phyloP scores from a whole-genome alignment of 2,888 invertebrate genomes.

The Mystacides longicornis region DNA sequence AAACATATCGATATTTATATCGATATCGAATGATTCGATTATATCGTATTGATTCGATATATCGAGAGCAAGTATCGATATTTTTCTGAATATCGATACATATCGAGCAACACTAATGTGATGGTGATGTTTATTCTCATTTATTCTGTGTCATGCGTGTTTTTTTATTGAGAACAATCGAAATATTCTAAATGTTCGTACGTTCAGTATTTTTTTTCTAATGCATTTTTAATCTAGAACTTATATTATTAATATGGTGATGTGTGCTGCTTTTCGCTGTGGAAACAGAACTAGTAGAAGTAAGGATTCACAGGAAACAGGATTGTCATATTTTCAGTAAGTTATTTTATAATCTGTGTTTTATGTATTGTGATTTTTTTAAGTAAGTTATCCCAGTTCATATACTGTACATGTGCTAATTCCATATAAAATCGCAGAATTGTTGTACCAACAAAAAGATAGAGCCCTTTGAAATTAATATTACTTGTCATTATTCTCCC shows the following conservation, averaged over 20 bases:
- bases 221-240: no score
- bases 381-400: neutral
- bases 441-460: neutral
- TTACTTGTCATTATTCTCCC: neutral
- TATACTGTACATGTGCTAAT: neutral
- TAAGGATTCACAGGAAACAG: neutral
- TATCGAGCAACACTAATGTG: no score
- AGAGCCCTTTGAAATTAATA: neutral
- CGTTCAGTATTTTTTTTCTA: no score
- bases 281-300: neutral
- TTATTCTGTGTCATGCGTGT: no score
- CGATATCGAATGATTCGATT: no score
- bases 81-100: no score
- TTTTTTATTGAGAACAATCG: no score
- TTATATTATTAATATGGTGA: neutral
- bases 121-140: no score
- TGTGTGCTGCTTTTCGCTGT: slow-evolving; percentile 1
- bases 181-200: no score
- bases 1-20: no score
- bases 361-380: neutral
- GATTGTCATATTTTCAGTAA: slow-evolving; percentile 1
- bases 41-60: no score
- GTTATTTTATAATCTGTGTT: neutral
- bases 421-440: neutral
- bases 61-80: no score